These are phyloP conservation scores for Etheostoma cragini DNA, from an alignment of 2,113 vertebrate genomes.

Conservation along the genomic window DNA sequence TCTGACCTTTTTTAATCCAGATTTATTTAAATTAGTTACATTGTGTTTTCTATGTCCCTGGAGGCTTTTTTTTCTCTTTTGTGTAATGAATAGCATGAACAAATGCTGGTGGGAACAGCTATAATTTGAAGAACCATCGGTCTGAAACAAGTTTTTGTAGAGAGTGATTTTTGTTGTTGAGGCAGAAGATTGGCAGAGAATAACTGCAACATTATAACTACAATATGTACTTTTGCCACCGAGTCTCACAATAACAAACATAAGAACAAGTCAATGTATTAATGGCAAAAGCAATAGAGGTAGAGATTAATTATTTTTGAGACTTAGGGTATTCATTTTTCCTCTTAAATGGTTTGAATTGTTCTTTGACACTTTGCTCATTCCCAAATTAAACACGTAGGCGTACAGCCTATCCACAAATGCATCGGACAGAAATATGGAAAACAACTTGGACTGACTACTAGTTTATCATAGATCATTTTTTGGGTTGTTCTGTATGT, in stretches of 20 bases:
- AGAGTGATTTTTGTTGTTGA: slow-evolving; percentile 18
- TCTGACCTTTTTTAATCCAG: slow-evolving; percentile 60
- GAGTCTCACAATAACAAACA: slow-evolving; percentile 13
- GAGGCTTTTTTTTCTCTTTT: slow-evolving; percentile 24
- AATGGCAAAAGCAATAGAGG: background rate
- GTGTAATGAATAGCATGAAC: slow-evolving; percentile 32
- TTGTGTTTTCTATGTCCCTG: slow-evolving; percentile 44
- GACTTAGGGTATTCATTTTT: slow-evolving; percentile 2
- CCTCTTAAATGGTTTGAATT: background rate
- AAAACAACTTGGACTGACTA: background rate
- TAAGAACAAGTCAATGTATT: background rate
- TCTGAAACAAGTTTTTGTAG: slow-evolving; percentile 21
- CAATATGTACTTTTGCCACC: background rate
- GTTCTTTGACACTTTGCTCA: background rate
- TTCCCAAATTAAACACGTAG: background rate
- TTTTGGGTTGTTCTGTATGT: background rate
- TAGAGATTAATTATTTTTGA: background rate
- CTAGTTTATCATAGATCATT: background rate
- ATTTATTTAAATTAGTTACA: slow-evolving; percentile 58
- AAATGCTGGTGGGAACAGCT: slow-evolving; percentile 35
- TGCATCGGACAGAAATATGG: background rate
- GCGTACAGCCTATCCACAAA: too few relatives aligned
- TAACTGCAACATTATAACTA: background rate
- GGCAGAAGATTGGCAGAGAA: slow-evolving; percentile 15
- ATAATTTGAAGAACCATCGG: slow-evolving; percentile 41